Base-by-base conservation (phyloP, 2,113 vertebrate species). In the Hepsetus odoe region DNA sequence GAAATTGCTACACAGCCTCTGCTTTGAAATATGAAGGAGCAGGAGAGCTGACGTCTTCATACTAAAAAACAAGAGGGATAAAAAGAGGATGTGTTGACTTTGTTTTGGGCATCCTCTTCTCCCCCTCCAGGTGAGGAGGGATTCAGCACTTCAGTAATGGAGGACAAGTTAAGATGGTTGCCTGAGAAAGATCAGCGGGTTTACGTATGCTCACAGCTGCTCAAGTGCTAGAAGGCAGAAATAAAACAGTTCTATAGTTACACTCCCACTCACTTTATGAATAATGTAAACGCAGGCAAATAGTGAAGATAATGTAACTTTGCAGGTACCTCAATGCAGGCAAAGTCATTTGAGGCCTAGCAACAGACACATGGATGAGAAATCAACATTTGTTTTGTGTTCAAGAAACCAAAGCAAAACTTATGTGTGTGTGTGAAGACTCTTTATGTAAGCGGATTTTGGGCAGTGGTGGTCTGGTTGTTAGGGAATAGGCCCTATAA, bases 161-260 rank as follows among this genome's bases (percentile, higher is more conserved):
- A 82, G 74, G 80, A 81, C 26, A 77, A 84, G 83, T 81, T 74
- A 81, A 12, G 38, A 90, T 84, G 85, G 81, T 76, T 84, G 80
- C 28, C 62, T 22, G 70, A 79, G 79, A 65, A 33, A 4, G 22
- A n/a, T n/a, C 61, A 38, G 61, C 10, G 33, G 20, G 35, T 38
- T 38, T 38, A 38, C 18, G 33, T 33, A 65, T 65, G 61, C n/a
- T 35, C 61, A 65, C 51, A 55, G 51, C 51, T 10, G 51, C n/a
- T 20, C 1, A 1, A 1, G n/a, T 3, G 5, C 61, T 38, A 10
- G 2, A 1, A 20, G 35, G 32, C 61, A 65, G 35, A 18, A 20
- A 33, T 33, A 33, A 62, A 18, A 33, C 28, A 64, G 33, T 16
- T 62, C 59, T 33, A 62, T 35, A 65, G 20, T 38, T 35, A 38